Evolutionary conservation across 2,113 vertebrate species (phyloP).

Genomic region (Albula glossodonta): DNA sequence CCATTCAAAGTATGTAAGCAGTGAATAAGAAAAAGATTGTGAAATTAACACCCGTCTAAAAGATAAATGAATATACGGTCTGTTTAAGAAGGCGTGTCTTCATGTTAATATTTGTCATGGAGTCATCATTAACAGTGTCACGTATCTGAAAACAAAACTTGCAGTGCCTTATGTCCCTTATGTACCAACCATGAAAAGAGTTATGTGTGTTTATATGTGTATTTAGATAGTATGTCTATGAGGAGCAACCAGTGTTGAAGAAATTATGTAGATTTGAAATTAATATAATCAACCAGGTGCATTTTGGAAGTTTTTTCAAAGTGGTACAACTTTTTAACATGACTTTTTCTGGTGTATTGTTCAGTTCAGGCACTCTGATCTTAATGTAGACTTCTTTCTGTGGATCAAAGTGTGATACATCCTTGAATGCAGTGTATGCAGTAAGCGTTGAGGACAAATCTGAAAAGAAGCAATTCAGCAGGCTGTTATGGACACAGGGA

Average conservation of each 20-base stretch:
- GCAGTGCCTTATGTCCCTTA: not conserved
- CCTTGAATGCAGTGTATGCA: not conserved
- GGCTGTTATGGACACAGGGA: not conserved
- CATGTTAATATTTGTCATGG: not conserved
- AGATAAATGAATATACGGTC: not conserved
- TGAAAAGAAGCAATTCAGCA: not conserved
- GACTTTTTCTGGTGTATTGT: not conserved
- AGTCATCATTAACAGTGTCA: not conserved
- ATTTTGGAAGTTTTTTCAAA: not conserved
- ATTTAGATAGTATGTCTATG: not conserved
- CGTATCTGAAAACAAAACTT: not conserved
- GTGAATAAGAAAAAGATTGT: slow-evolving; percentile 26
- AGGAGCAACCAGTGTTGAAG: not conserved
- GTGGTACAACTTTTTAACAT: not conserved
- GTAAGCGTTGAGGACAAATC: not conserved
- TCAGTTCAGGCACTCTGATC: not conserved
- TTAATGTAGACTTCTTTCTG: not conserved
- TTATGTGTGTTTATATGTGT: not conserved
- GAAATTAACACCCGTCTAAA: slow-evolving; percentile 3
- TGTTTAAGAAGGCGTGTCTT: not conserved
- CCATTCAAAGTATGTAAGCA: slow-evolving; percentile 53
- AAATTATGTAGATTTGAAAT: not conserved
- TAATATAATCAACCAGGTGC: too few species aligned
- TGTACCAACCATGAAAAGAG: not conserved
- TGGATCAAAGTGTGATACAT: not conserved